Evolutionary conservation across 2,113 vertebrate species (phyloP).

Genomic region (Onychostruthus taczanowskii): DNA sequence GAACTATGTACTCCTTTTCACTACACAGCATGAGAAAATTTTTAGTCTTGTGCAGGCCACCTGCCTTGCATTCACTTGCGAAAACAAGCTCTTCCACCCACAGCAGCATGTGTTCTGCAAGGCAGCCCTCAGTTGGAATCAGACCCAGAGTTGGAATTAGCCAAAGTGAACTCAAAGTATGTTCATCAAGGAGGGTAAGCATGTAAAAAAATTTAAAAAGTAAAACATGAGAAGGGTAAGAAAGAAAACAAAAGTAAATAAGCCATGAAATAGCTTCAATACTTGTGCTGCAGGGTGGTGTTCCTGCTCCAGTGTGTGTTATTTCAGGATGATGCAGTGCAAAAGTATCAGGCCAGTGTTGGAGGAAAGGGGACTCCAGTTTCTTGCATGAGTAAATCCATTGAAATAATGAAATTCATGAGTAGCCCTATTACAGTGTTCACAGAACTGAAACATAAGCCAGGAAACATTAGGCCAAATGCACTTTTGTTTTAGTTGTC

Average conservation of each 20-base stretch:
- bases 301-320: not conserved
- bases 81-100: not conserved
- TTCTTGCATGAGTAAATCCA: not conserved
- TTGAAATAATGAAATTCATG: not conserved
- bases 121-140: not conserved
- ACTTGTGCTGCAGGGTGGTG: not conserved
- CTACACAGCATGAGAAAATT: not conserved
- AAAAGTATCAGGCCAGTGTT: not conserved
- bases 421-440: not conserved
- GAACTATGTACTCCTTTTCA: not conserved
- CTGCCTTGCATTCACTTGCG: fast-evolving
- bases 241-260: not conserved
- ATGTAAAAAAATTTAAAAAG: not conserved
- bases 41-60: not conserved
- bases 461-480: not conserved
- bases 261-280: not conserved
- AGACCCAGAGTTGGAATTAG: not conserved
- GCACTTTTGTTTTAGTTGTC: not conserved
- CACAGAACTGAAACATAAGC: not conserved
- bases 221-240: not conserved
- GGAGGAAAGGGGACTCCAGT: not conserved
- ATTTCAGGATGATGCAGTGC: not conserved
- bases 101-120: not conserved
- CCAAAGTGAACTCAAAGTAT: not conserved
- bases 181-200: not conserved